These are phyloP conservation scores for Sebastes aleutianus DNA, from an alignment of 2,797 vertebrate genomes.

Conservation along the genomic window DNA sequence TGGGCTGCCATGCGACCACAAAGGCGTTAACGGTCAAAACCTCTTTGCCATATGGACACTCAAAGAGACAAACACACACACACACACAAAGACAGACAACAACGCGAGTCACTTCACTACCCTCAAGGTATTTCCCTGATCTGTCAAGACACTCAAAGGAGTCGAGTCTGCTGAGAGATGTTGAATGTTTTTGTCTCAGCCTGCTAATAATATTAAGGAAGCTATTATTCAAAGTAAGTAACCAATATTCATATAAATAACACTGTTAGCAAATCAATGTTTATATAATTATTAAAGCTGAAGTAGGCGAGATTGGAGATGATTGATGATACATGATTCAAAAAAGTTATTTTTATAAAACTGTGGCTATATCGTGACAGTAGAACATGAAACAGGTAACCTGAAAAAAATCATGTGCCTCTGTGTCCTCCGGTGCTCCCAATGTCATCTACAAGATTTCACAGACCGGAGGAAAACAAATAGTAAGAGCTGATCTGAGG, in stretches of 20 bases:
- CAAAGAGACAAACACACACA: conserved; percentile 19
- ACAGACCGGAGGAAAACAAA: no score
- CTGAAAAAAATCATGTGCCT: no score
- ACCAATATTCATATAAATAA: neutral
- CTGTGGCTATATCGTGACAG: no score
- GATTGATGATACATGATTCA: no score
- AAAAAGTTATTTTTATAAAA: no score
- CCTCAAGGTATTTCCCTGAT: conserved; percentile 59
- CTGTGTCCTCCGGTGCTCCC: no score
- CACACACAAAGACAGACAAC: conserved; percentile 38
- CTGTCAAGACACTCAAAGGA: conserved; percentile 45
- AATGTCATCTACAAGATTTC: no score
- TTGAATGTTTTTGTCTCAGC: conserved; percentile 29
- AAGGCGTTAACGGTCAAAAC: conserved; percentile 45
- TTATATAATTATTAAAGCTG: neutral
- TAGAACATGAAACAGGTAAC: no score
- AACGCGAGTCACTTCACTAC: conserved; percentile 49
- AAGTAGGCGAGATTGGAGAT: no score
- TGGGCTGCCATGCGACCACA: conserved; percentile 46
- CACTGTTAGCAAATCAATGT: neutral
- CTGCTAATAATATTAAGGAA: conserved; percentile 26
- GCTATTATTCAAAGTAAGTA: neutral
- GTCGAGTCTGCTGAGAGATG: conserved; percentile 4
- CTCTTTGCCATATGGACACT: conserved; percentile 30
- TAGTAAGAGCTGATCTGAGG: no score